phyloP scores from a whole-genome alignment of 2,797 vertebrate genomes.

The Botia almorhae region DNA sequence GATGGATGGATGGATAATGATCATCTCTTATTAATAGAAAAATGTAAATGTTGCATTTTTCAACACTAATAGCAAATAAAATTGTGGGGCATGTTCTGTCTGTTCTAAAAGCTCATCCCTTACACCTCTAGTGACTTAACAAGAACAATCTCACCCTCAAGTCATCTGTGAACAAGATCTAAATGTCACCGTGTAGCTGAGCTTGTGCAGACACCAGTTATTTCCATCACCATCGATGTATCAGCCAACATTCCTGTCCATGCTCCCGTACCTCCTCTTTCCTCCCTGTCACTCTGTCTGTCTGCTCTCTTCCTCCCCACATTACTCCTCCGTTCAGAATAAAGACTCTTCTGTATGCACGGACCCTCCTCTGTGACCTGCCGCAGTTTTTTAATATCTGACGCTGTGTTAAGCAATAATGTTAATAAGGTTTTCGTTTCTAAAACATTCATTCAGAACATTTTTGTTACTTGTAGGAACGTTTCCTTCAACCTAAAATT shows the following conservation, averaged over 20 bases:
- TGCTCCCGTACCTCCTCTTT: constrained; percentile 14
- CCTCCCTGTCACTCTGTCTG: constrained; percentile 7
- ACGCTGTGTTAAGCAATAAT: no score
- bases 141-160: neutral
- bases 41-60: no score
- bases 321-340: constrained; percentile 59
- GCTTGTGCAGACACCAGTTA: constrained; percentile 19
- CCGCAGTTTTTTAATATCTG: no score
- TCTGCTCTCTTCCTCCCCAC: constrained; percentile 46
- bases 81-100: no score
- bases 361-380: constrained; percentile 49
- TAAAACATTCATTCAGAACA: no score
- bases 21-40: no score
- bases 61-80: no score
- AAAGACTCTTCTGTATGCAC: constrained; percentile 65
- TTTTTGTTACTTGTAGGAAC: no score
- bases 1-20: no score
- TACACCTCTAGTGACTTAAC: neutral
- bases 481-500: no score
- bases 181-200: constrained; percentile 52
- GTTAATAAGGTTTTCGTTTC: no score
- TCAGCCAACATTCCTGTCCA: constrained; percentile 34
- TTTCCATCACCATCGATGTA: constrained; percentile 52
- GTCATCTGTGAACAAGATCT: constrained; percentile 51
- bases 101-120: no score